Base-by-base conservation (phyloP, 1,140 invertebrate genomes). In the Drosophila pectinifera region DNA sequence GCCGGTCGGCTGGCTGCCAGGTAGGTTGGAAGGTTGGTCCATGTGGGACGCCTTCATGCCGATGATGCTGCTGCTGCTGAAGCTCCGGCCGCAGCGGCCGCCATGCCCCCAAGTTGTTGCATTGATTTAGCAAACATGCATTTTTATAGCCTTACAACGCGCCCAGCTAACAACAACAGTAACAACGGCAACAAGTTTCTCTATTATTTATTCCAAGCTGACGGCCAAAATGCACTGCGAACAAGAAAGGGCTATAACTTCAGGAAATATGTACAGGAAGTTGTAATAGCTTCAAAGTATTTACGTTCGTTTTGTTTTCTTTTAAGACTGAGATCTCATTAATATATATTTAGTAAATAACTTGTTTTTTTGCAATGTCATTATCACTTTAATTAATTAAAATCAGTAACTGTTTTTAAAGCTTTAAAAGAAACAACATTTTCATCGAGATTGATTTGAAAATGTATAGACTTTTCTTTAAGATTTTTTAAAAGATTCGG, bases 81-180 rank as follows among this genome's bases (percentile, higher is more conserved):
- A n/a, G 65, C 42, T 55, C 43, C 14, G 54, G 54, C 57, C 54
- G 78, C 55, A 34, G 59, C 53, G 58, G 67, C 82, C 85, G 85
- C 80, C 85, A 79, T 90, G 86, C 86, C 85, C 80, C 78, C 86
- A 82, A 90, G 86, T 90, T 90, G 81, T 90, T 90, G 89, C 89
- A 91, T 91, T 91, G 89, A 89, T 91, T 85, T 91, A 91, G 82
- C 84, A 89, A 89, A 89, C 89, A 91, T 91, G 84, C 89, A 78
- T 89, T 89, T 89, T 89, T 89, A 89, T 89, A 89, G 84, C 84
- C 84, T 86, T 89, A 86, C 82, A 86, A 86, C 83, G 83, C 84
- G 83, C 76, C 80, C 84, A 89, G 77, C 46, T 58, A 78, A 77
- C 74, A 78, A 18, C 70, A 76, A 74, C 70, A 73, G 45, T 49